These are phyloP conservation scores for Drosophila sucinea DNA, from an alignment of 1,140 invertebrate genomes.

Conservation along the genomic window DNA sequence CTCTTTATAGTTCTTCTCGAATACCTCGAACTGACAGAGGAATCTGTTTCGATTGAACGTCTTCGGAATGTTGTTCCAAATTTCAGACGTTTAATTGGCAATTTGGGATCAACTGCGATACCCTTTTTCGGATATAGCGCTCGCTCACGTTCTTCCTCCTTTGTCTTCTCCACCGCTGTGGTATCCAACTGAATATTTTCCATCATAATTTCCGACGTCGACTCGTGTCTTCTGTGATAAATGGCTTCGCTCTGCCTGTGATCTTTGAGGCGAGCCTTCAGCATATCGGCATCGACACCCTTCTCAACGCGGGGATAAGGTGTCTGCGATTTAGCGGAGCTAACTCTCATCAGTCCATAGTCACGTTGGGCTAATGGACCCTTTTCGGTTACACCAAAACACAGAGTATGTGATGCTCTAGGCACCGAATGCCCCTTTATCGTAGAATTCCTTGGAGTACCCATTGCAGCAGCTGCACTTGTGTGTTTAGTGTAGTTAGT, in stretches of 20 bases:
- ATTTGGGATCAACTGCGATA: conserved; percentile 1
- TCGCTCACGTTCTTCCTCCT: background rate
- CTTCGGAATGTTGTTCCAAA: background rate
- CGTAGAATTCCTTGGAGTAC: background rate
- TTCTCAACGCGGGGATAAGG: conserved; percentile 35
- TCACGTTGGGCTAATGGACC: conserved; percentile 16
- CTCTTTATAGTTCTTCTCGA: background rate
- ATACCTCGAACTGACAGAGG: background rate
- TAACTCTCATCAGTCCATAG: conserved; percentile 44
- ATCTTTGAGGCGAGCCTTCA: conserved; percentile 36
- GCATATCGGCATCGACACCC: conserved; percentile 17
- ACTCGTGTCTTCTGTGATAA: background rate
- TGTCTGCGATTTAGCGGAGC: conserved; percentile 18
- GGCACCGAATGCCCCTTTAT: background rate
- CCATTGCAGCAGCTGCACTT: background rate
- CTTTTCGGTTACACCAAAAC: background rate
- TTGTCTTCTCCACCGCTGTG: background rate
- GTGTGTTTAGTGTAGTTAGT: background rate
- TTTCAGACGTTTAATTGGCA: background rate
- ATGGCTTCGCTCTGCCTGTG: background rate
- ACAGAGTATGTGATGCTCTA: background rate
- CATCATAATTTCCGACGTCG: background rate
- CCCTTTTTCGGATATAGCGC: conserved; percentile 24
- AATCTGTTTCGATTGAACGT: background rate
- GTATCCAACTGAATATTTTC: background rate